Evolutionary conservation across 2,888 invertebrate genomes (phyloP), one percentile per base, ranked within the genome.

Genomic region (Heterodera filipjevi): DNA sequence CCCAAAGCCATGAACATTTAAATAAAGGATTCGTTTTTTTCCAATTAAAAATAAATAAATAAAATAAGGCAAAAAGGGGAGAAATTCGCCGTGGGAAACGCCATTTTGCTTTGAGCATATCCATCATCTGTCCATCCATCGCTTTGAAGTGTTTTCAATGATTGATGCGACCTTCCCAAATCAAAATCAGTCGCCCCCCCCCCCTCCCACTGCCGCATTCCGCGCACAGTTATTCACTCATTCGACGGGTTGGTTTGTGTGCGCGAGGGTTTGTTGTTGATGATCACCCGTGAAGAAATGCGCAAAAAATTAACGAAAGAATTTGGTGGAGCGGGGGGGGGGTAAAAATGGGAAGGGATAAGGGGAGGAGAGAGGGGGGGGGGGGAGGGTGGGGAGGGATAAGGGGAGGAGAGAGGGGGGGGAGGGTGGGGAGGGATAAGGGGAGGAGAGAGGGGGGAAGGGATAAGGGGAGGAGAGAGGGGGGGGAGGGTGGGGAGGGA

Each of bases 161-260:
- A 59, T 59, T 59, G 59, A 59, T 59, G 12, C 59, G 59, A 59
- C 59, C 27, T n/a, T 5, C 49, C 27, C 59, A 59, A 59, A 59
- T 59, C 77, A 35, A 70, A 79, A 30, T 79, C 66, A 46, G 53
- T n/a, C 35, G 68, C 44, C 32, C 79, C 80, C 78, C 77, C 77
- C 33, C n/a, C 46, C n/a, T 44, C n/a, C n/a, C 22, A 22, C 78
- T 27, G 76, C 76, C 49, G 53, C 78, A 64, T 78, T 78, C 66
- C 78, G 78, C 33, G 49, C 80, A 30, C 78, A 78, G 68, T 59
- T 22, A 59, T 59, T 59, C 59, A 27, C 10, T 59, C 59, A 8
- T 59, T 59, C 59, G 27, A 59, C 59, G 59, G 59, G 59, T 59
- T 59, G n/a, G 27, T n/a, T 59, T 59, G 59, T 30, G 59, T 27